These are phyloP conservation scores for Typhlichthys eigenmanni DNA, from an alignment of 2,797 vertebrate species.

Conservation along the genomic window DNA sequence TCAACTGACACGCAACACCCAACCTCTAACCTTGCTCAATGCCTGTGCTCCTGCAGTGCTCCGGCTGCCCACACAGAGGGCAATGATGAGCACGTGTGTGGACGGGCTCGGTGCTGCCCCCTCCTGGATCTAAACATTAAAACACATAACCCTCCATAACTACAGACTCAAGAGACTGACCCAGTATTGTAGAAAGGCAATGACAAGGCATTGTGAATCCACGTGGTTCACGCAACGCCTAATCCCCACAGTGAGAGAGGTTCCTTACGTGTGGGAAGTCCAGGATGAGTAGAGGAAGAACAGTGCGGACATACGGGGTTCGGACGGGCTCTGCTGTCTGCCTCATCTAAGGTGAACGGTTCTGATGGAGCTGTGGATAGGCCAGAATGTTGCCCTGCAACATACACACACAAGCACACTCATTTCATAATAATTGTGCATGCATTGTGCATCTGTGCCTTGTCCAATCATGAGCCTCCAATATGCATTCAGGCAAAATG, in stretches of 20 bases:
- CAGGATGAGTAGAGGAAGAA: constrained; percentile 4
- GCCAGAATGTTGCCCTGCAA: constrained; percentile 39
- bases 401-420: not conserved
- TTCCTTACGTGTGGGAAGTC: constrained; percentile 33
- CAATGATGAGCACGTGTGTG: constrained; percentile 21
- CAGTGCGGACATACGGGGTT: constrained; percentile 37
- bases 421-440: too few relatives aligned
- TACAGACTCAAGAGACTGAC: not conserved
- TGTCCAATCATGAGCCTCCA: too few relatives aligned
- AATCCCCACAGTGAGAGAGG: not conserved
- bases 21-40: constrained; percentile 47
- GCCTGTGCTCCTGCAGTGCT: constrained; percentile 1
- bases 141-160: constrained; percentile 6
- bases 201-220: not conserved
- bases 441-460: too few relatives aligned
- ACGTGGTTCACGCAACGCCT: too few relatives aligned
- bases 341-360: constrained; percentile 21
- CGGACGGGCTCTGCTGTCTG: constrained; percentile 16
- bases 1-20: not conserved
- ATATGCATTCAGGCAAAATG: too few relatives aligned
- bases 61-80: constrained; percentile 32
- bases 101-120: constrained; percentile 9
- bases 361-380: constrained; percentile 8
- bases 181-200: not conserved
- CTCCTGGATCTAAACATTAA: constrained; percentile 22